A percentile compares a stretch with the other conserved stretches of the same genome.
Evolutionary conservation across 1,140 invertebrate species (phyloP).

Genomic region (silkworm (Bombyx mori)): ASM3026992v2 NC_085121.1:4015501-4016000

Average conservation of each 20-base stretch:
- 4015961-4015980: not conserved
- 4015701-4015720: constrained; percentile 86
- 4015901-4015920: not conserved
- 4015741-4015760: constrained; percentile 76
- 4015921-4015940: not conserved
- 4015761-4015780: constrained; percentile 3
- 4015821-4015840: not conserved
- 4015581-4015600: constrained; percentile 57
- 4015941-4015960: not conserved
- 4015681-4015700: constrained; percentile 73
- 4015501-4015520: no score
- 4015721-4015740: constrained; percentile 83
- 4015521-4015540: no score
- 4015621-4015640: constrained; percentile 86
- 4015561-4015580: constrained; percentile 64
- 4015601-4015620: constrained; percentile 85
- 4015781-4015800: not conserved
- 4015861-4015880: no score
- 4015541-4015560: no score
- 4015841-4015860: not conserved
- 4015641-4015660: constrained; percentile 44
- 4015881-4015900: not conserved
- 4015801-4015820: not conserved
- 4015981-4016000: not conserved
- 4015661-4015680: constrained; percentile 49